phyloP scores from a whole-genome alignment of 2,888 invertebrate species.

The Himalopsyche japonica region DNA sequence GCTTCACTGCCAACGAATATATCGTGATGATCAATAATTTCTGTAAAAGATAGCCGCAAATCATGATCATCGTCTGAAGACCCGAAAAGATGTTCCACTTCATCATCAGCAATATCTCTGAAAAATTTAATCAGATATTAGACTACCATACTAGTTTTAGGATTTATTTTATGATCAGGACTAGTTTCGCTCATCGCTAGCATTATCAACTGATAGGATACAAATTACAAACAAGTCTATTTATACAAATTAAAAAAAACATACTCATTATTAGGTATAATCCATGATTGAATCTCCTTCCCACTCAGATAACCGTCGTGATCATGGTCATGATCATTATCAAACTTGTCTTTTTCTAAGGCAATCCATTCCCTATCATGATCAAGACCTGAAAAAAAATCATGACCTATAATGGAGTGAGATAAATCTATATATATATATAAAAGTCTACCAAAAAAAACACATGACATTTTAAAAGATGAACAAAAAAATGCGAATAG shows the following conservation, averaged over 20 bases:
- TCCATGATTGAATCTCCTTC: slow-evolving; percentile 85
- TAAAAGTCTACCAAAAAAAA: neutral
- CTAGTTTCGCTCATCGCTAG: too few relatives aligned
- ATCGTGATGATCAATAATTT: slow-evolving; percentile 82
- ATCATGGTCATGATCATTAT: slow-evolving; percentile 82
- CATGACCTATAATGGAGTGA: slow-evolving; percentile 40
- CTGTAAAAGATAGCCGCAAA: slow-evolving; percentile 74
- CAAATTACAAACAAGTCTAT: too few relatives aligned
- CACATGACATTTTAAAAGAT: too few relatives aligned
- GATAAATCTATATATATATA: neutral
- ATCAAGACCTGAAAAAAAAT: slow-evolving; percentile 53
- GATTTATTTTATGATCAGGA: too few relatives aligned
- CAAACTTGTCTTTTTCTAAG: slow-evolving; percentile 80
- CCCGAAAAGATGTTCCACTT: slow-evolving; percentile 87
- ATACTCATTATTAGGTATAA: slow-evolving; percentile 88
- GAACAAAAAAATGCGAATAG: too few relatives aligned
- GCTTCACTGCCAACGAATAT: slow-evolving; percentile 93
- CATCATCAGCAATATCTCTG: slow-evolving; percentile 86
- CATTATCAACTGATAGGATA: too few relatives aligned
- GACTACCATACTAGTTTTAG: too few relatives aligned
- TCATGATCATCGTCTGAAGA: slow-evolving; percentile 86
- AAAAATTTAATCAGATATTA: neutral
- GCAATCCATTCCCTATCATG: slow-evolving; percentile 75
- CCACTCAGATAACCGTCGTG: slow-evolving; percentile 78
- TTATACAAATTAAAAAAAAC: slow-evolving; percentile 45